Percentiles rank a stretch among this genome's conserved stretches.
Conservation (phyloP, 2,113 vertebrate species). For the Eclectus roratus region DNA sequence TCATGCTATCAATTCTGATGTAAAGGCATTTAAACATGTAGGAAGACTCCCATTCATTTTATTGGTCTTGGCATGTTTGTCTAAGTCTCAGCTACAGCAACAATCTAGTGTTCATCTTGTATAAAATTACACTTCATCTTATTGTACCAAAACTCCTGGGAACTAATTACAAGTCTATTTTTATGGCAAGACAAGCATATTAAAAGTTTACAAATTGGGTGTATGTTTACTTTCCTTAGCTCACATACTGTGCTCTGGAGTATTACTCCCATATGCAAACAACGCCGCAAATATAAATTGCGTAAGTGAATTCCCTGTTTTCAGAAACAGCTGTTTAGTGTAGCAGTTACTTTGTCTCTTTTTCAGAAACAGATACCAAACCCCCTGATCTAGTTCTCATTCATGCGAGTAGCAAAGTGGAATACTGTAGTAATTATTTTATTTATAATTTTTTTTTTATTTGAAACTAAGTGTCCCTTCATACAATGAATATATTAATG, state of each 20-base stretch:
- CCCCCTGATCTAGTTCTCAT: not conserved
- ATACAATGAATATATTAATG: not conserved
- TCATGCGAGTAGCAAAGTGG: not conserved
- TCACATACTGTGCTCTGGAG: constrained; percentile 2
- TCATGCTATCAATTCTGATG: not conserved
- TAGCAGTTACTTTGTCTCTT: not conserved
- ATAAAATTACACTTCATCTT: constrained; percentile 9
- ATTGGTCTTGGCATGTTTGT: not conserved
- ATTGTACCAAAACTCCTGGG: constrained; percentile 19
- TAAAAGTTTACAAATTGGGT: constrained; percentile 53
- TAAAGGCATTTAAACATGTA: not conserved
- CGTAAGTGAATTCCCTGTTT: not conserved
- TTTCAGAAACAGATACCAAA: not conserved
- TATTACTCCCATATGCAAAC: constrained; percentile 16
- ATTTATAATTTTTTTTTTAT: not conserved
- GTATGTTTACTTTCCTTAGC: constrained; percentile 26
- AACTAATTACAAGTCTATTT: constrained; percentile 36
- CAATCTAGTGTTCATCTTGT: not conserved
- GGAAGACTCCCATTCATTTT: constrained; percentile 8
- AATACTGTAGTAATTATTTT: not conserved
- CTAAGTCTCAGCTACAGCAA: not conserved
- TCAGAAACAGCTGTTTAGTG: not conserved
- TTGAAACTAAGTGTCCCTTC: not conserved
- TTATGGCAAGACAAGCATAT: constrained; percentile 30
- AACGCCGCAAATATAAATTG: constrained; percentile 27